These are phyloP conservation scores for Hormaphis cornu DNA, from an alignment of 1,140 invertebrate species.

Conservation along the genomic window DNA sequence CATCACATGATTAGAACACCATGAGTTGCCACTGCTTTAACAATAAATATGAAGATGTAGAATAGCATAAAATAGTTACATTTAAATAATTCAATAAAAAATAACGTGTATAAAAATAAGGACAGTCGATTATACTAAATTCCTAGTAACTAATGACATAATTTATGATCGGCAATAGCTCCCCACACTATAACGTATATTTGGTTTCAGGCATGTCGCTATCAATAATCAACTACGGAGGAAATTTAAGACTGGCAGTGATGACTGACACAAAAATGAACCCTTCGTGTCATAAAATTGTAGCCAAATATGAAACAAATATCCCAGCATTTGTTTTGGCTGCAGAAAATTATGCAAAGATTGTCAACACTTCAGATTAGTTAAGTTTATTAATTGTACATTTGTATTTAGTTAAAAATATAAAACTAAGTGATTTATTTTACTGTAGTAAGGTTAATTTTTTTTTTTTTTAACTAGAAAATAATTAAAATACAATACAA, in stretches of 20 bases:
- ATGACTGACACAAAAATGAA: slow-evolving; percentile 64
- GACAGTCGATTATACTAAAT: too few species aligned
- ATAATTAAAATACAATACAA: background rate
- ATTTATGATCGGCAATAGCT: too few species aligned
- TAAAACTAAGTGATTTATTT: background rate
- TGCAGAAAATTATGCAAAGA: slow-evolving; percentile 41
- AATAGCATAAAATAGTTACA: too few species aligned
- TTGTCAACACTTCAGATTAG: slow-evolving; percentile 26
- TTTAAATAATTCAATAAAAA: too few species aligned
- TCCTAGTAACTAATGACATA: too few species aligned
- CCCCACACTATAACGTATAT: too few species aligned
- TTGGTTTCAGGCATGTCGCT: slow-evolving; percentile 55
- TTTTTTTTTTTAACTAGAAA: background rate
- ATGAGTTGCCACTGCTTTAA: too few species aligned
- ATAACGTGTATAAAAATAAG: too few species aligned
- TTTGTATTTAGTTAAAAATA: background rate
- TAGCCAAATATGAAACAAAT: slow-evolving; percentile 45
- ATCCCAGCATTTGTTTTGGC: slow-evolving; percentile 45
- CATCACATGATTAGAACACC: too few species aligned
- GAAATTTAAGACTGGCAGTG: slow-evolving; percentile 56
- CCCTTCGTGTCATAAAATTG: slow-evolving; percentile 50
- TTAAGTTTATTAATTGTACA: background rate
- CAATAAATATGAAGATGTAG: too few species aligned
- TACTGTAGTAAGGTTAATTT: background rate
- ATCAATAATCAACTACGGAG: slow-evolving; percentile 62